These are phyloP conservation scores for Leucosticte australis DNA, from an alignment of 2,113 vertebrate species.

Conservation along the genomic window DNA sequence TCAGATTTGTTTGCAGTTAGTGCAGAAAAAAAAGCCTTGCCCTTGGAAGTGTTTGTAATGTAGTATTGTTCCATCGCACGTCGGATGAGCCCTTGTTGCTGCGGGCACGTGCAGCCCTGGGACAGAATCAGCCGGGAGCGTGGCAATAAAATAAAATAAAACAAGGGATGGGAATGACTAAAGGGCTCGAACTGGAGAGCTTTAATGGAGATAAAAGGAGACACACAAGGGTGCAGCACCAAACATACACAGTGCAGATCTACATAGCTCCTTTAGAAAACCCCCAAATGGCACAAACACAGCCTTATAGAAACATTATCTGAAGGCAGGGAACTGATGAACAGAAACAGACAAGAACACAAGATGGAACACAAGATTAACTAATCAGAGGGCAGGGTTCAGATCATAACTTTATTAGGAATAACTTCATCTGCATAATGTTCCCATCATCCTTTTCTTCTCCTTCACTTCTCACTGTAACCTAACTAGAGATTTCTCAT, in stretches of 20 bases:
- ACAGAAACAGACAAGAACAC: neutral
- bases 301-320: neutral
- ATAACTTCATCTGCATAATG: neutral
- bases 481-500: neutral
- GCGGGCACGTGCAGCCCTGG: rapidly evolving
- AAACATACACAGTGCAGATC: neutral
- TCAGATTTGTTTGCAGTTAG: slow-evolving; percentile 7
- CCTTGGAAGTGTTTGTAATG: neutral
- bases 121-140: neutral
- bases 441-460: neutral
- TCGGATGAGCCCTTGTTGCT: neutral
- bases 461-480: neutral
- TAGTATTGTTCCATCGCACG: neutral
- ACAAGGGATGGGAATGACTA: neutral
- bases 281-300: neutral
- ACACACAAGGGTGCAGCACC: rapidly evolving
- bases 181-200: neutral
- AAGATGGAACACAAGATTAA: neutral
- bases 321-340: neutral
- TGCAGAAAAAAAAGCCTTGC: neutral
- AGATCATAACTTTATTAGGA: neutral
- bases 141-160: neutral
- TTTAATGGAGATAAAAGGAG: neutral
- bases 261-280: neutral
- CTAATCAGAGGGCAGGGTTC: neutral